These are phyloP conservation scores for Maccullochella peelii DNA, from an alignment of 2,113 vertebrate genomes.

Conservation along the genomic window DNA sequence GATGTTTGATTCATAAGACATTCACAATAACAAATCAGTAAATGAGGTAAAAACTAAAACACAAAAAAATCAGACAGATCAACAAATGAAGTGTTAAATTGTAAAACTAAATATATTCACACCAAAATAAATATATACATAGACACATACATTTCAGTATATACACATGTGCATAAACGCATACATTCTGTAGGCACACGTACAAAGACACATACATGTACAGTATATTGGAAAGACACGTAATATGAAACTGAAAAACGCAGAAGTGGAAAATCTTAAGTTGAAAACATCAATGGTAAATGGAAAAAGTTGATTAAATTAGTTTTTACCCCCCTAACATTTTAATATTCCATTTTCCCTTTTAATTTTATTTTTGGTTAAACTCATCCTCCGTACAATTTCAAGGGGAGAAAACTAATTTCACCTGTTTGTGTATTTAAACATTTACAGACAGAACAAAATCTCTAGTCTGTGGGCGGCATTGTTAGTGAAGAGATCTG, in stretches of 20 bases:
- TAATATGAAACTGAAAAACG: not conserved
- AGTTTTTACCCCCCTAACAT: not conserved
- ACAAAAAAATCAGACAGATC: too few species aligned
- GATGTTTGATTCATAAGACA: not conserved
- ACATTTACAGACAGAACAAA: not conserved
- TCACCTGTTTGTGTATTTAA: conserved; percentile 1
- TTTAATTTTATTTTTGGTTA: not conserved
- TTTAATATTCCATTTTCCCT: not conserved
- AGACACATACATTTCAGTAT: not conserved
- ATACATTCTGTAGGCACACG: not conserved
- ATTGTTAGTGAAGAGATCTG: not conserved
- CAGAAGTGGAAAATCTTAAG: not conserved
- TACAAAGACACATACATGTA: not conserved
- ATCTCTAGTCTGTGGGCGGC: not conserved
- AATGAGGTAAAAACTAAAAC: not conserved
- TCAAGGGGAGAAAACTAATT: not conserved
- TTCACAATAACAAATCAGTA: not conserved
- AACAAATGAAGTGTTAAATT: too few species aligned
- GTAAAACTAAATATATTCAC: too few species aligned
- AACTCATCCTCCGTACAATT: not conserved
- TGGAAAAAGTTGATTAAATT: not conserved
- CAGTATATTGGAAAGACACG: too few species aligned
- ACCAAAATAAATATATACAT: too few species aligned
- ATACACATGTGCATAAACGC: not conserved
- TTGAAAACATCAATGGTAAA: not conserved